These are phyloP conservation scores for Xylota segnis DNA, from an alignment of 2,888 invertebrate species.

Conservation along the genomic window DNA sequence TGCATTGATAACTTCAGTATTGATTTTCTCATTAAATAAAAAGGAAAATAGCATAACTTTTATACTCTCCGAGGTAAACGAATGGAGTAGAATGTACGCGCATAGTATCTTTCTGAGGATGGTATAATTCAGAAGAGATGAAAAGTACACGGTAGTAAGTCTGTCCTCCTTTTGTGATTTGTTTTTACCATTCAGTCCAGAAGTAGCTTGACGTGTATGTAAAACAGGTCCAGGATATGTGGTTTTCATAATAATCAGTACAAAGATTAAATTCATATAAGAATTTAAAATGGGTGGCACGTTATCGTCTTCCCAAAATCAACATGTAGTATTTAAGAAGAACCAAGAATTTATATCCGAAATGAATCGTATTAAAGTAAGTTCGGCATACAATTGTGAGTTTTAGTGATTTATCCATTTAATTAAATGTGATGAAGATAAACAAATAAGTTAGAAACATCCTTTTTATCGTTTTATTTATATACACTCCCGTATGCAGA, in stretches of 20 bases:
- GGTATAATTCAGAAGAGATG: not conserved
- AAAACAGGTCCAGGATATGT: not conserved
- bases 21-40: not conserved
- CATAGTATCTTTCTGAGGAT: not conserved
- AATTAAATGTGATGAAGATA: not conserved
- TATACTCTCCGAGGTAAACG: not conserved
- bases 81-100: not conserved
- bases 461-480: conserved; percentile 23
- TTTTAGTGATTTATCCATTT: not conserved
- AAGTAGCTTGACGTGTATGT: not conserved
- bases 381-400: conserved; percentile 3
- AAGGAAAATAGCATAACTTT: not conserved
- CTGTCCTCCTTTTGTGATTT: not conserved
- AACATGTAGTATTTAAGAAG: conserved; percentile 45
- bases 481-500: conserved; percentile 83
- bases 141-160: not conserved
- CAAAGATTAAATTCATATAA: not conserved
- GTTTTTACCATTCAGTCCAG: not conserved
- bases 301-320: conserved; percentile 21
- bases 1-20: not conserved
- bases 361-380: conserved; percentile 72
- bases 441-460: conserved; percentile 7
- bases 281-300: conserved; percentile 51
- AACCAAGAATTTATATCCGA: conserved; percentile 67
- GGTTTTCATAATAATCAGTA: not conserved